phyloP scores from a whole-genome alignment of 2,888 invertebrate species.

The Drosophila tanythrix region DNA sequence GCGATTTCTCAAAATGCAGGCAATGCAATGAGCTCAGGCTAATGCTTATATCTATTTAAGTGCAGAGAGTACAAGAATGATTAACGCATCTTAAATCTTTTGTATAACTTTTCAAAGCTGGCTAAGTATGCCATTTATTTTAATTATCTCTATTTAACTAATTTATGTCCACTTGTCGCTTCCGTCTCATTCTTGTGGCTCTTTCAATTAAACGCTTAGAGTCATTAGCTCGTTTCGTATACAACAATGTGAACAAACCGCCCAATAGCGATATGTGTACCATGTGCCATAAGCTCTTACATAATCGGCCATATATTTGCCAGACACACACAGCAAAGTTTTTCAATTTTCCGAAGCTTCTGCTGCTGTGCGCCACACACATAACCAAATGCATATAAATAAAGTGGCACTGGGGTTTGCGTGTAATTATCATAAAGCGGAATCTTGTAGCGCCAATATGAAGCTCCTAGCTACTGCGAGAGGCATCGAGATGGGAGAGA shows the following conservation, averaged over 20 bases:
- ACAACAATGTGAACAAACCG: constrained; percentile 41
- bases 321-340: constrained; percentile 47
- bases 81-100: not conserved
- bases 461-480: constrained; percentile 58
- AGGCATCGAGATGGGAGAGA: not conserved
- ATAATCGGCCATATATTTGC: constrained; percentile 68
- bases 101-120: not conserved
- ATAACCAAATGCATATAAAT: constrained; percentile 62
- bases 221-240: constrained; percentile 57
- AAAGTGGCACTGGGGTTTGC: constrained; percentile 55
- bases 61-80: not conserved
- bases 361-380: constrained; percentile 34
- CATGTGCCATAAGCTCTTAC: constrained; percentile 58
- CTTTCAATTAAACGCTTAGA: constrained; percentile 54
- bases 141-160: not conserved
- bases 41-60: not conserved
- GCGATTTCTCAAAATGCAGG: not conserved
- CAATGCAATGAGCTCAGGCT: not conserved
- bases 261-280: constrained; percentile 53
- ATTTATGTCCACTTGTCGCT: constrained; percentile 18
- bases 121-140: not conserved
- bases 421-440: constrained; percentile 77
- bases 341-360: constrained; percentile 70
- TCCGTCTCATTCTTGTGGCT: constrained; percentile 3
- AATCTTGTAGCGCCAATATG: constrained; percentile 72